A percentile compares a stretch with the other conserved stretches of the same genome.
phyloP scores from a whole-genome alignment of 2,797 vertebrate species.

The Alauda arvensis region DNA sequence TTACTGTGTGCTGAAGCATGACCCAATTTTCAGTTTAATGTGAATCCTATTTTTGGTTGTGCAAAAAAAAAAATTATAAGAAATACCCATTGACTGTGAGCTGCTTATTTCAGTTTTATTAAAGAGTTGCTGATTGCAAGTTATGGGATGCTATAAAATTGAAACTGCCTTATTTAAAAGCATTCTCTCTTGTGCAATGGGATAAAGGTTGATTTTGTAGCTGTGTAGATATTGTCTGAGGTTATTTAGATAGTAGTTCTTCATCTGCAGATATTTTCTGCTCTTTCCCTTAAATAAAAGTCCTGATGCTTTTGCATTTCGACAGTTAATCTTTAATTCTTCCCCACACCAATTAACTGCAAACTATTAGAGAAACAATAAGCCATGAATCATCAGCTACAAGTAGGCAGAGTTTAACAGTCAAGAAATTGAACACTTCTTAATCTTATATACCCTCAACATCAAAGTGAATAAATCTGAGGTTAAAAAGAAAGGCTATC shows the following conservation, averaged over 20 bases:
- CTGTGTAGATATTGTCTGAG: neutral
- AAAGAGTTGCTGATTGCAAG: slow-evolving; percentile 54
- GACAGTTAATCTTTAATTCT: slow-evolving; percentile 59
- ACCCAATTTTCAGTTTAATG: slow-evolving; percentile 57
- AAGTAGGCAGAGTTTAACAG: slow-evolving; percentile 28
- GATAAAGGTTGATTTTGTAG: slow-evolving; percentile 20
- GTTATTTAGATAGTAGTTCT: slow-evolving; percentile 34
- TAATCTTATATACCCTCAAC: slow-evolving; percentile 30
- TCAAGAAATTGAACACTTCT: slow-evolving; percentile 44
- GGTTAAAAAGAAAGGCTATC: slow-evolving; percentile 42
- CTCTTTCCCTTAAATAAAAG: neutral
- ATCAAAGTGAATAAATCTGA: slow-evolving; percentile 48
- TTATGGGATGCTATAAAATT: slow-evolving; percentile 49
- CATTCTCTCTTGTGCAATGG: neutral
- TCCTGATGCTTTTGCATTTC: slow-evolving; percentile 25
- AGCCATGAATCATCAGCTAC: slow-evolving; percentile 37
- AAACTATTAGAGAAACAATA: slow-evolving; percentile 48
- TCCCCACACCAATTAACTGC: slow-evolving; percentile 23
- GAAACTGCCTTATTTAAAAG: slow-evolving; percentile 57
- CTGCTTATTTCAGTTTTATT: slow-evolving; percentile 62
- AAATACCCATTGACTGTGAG: slow-evolving; percentile 33
- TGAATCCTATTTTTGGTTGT: slow-evolving; percentile 41
- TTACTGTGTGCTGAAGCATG: slow-evolving; percentile 58
- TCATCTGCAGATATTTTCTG: slow-evolving; percentile 27
- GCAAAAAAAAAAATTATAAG: neutral